These are phyloP conservation scores for Chionodraco myersi DNA, from an alignment of 2,113 vertebrate genomes.

Conservation along the genomic window DNA sequence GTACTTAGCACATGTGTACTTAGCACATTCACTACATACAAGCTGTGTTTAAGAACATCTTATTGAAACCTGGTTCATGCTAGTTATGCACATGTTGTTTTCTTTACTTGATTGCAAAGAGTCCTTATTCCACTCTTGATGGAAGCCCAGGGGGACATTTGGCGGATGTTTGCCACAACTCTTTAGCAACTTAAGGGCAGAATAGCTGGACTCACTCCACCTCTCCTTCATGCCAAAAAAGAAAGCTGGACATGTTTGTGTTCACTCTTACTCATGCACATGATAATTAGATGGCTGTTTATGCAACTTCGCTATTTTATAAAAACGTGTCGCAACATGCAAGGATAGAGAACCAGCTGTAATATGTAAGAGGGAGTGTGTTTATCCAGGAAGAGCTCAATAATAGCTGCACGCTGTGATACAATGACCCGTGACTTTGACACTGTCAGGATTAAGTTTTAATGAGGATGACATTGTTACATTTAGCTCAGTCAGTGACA, in stretches of 20 bases:
- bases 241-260: background rate
- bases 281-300: background rate
- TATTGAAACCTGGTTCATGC: background rate
- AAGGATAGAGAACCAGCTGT: background rate
- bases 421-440: constrained; percentile 36
- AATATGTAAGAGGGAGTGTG: background rate
- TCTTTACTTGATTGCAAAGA: constrained; percentile 10
- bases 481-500: constrained; percentile 25
- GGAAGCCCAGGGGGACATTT: constrained; percentile 18
- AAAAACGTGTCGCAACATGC: constrained; percentile 56
- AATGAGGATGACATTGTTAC: constrained; percentile 32
- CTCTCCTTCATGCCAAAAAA: constrained; percentile 23
- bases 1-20: background rate
- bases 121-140: constrained; percentile 17
- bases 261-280: background rate
- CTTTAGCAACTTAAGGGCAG: constrained; percentile 29
- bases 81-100: constrained; percentile 2
- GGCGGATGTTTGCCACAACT: constrained; percentile 29
- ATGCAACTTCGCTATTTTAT: constrained; percentile 29
- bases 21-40: background rate
- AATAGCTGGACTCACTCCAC: constrained; percentile 54
- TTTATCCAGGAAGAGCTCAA: background rate
- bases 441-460: constrained; percentile 45
- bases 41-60: background rate
- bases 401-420: constrained; percentile 13